Evolutionary conservation across 2,888 invertebrate genomes (phyloP), one percentile per base, ranked within the genome.

Genomic region (Macrosoma leucophasiata): DNA sequence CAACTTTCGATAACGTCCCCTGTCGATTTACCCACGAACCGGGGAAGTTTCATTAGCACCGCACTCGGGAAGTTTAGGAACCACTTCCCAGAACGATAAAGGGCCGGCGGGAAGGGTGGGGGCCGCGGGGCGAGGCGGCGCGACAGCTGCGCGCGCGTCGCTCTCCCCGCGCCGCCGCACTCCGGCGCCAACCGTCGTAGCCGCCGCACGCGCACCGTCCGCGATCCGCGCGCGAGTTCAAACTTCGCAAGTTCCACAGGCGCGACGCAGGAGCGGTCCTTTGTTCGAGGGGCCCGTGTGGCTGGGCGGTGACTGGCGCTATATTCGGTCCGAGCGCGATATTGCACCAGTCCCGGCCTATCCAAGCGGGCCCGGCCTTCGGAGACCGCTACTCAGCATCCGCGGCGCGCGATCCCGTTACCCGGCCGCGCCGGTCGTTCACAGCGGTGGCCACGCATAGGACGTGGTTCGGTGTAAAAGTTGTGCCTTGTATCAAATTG

Each of bases 321-420:
- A 84, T 84, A 84, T 84, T 84, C 75, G 64, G 71, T 76, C 61
- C 36, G 58, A 58, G 68, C 66, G 65, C 74, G 68, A 85, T 82
- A 85, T 85, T 84, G 85, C 85, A 84, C 85, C 82, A 84, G 85
- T 85, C 85, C 84, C 85, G 84, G 85, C 84, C 84, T 81, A 82
- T 81, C 77, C 77, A 78, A 78, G 74, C 81, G 81, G 82, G 76
- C 73, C 68, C 72, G 68, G 59, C 58, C 76, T 64, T 65, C 74
- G 71, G 58, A 68, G 70, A 74, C 78, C 79, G 79, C 78, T 78
- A 78, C 68, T 67, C 76, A 79, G 79, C 79, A 79, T 79, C 79
- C 76, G 72, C 64, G 73, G 76, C 76, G 73, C 78, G 78, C 74
- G 52, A 62, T 81, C 75, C 82, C 82, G 82, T 82, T 82, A 82